Base-by-base conservation (phyloP, 2,113 vertebrate species). In the Otis tarda region DNA sequence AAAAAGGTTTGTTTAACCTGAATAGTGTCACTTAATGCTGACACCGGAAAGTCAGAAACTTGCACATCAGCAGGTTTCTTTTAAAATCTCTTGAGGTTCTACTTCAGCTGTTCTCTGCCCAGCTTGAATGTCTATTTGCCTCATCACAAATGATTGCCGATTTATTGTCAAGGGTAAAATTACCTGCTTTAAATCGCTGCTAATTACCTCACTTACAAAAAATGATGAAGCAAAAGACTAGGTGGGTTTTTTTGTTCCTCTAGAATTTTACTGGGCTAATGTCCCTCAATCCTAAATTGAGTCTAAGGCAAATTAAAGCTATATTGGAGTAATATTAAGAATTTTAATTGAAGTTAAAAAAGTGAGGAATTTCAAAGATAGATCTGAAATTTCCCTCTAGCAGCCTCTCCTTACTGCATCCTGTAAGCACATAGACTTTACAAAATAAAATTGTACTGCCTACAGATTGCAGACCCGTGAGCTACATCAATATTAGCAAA, bases 1-100 rank as follows among this genome's bases (percentile, higher is more conserved):
- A 91, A 91, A 91, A 84, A 79, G 75, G 83, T 92, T 93, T 95
- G 60, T 97, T 97, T 96, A 95, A 97, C 87, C 78, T 95, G 92
- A 96, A 97, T 91, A 85, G 74, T 65, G 70, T 92, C 8, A 0
- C 82, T 98, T 96, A 95, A 43, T 97, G 97, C 97, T 98, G 97
- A 97, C 87, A 91, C 56, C 6, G 35, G 89, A 80, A 97, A 97
- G 90, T 93, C 93, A 95, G 87, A 98, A 97, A 87, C 84, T 89
- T 85, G 90, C 61, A 92, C 56, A 96, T 97, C 96, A 98, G 97
- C 97, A 97, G 87, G 82, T 90, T 95, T 95, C 80, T 97, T 97
- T 96, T 79, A 59, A 91, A 97, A 97, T 95, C 95, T 97, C 92
- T 87, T 70, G 96, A 96, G 93, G 77, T 93, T 97, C 89, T 97